Evolutionary conservation across 1,140 invertebrate species (phyloP).

Genomic region (Sinonovacula constricta): DNA sequence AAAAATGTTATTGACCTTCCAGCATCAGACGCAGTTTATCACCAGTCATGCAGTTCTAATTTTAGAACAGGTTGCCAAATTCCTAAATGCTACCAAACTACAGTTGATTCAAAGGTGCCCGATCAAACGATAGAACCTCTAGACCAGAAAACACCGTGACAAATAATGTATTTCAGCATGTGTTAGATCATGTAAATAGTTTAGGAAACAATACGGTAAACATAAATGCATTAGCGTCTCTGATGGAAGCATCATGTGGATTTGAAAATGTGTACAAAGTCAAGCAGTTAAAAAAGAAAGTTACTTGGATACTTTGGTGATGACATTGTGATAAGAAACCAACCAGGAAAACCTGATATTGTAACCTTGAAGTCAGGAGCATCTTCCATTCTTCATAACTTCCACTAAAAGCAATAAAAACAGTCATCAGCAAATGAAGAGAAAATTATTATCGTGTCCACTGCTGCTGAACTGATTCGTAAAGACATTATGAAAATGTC

Average conservation of each 20-base stretch:
- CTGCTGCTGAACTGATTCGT: neutral
- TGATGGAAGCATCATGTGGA: neutral
- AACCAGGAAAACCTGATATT: neutral
- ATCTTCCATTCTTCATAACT: neutral
- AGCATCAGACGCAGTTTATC: too few species aligned
- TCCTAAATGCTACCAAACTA: too few species aligned
- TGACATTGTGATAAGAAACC: neutral
- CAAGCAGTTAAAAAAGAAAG: neutral
- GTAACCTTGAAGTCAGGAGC: neutral
- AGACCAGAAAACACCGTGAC: too few species aligned
- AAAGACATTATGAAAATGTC: neutral
- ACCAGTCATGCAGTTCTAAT: too few species aligned
- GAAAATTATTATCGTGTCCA: neutral
- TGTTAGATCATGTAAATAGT: too few species aligned
- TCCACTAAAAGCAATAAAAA: neutral
- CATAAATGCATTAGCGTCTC: too few species aligned
- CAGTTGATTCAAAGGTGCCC: conserved; percentile 8
- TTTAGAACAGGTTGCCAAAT: too few species aligned
- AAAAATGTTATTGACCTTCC: too few species aligned
- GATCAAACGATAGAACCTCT: too few species aligned
- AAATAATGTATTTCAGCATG: too few species aligned
- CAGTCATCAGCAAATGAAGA: neutral
- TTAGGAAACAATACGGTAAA: too few species aligned
- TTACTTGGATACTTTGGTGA: neutral
- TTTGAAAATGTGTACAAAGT: neutral